phyloP scores from a whole-genome alignment of 1,140 invertebrate species.

The Rhopalosiphum padi region DNA sequence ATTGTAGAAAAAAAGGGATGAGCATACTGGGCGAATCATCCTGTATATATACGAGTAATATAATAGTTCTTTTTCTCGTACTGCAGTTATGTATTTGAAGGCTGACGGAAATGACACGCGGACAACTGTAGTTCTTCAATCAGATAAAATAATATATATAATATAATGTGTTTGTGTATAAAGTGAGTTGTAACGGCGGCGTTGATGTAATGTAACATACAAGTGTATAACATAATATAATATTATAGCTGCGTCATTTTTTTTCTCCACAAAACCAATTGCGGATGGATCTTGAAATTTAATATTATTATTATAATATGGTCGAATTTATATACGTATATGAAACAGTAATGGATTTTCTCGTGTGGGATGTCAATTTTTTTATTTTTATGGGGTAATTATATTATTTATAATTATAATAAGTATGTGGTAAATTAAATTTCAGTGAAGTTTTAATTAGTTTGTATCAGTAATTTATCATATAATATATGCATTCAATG shows the following conservation, averaged over 20 bases:
- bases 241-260: conserved; percentile 6
- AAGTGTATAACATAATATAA: not conserved
- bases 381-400: not conserved
- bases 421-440: not conserved
- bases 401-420: not conserved
- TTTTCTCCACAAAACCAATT: conserved; percentile 18
- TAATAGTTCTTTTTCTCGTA: not conserved
- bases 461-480: not conserved
- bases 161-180: not conserved
- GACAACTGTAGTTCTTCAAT: conserved; percentile 1
- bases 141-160: conserved; percentile 19
- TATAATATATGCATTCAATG: not conserved
- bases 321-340: not conserved
- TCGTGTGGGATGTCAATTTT: not conserved
- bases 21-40: too few relatives aligned
- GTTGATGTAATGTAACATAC: not conserved
- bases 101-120: not conserved
- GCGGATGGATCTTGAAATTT: not conserved
- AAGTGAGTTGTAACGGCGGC: not conserved
- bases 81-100: conserved; percentile 1
- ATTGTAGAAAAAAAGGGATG: too few relatives aligned
- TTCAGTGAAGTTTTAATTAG: not conserved
- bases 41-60: not conserved
- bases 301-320: not conserved
- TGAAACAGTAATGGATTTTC: not conserved